Conservation (phyloP, 1,140 invertebrate genomes). For the honey bee (Apis mellifera) region Amel_HAv3.1 CM009935.2:5926501-5927000, state of each 20-base stretch:
- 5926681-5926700: constrained; percentile 38
- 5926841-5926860: constrained; percentile 94
- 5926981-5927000: constrained; percentile 23
- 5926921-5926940: constrained; percentile 82
- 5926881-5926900: constrained; percentile 88
- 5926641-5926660: constrained; percentile 48
- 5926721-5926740: not conserved
- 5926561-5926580: not conserved
- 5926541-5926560: not conserved
- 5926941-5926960: constrained; percentile 70
- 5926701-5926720: constrained; percentile 6
- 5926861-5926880: constrained; percentile 92
- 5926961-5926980: constrained; percentile 60
- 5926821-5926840: constrained; percentile 94
- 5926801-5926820: constrained; percentile 83
- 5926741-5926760: not conserved
- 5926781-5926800: constrained; percentile 25
- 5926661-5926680: constrained; percentile 31
- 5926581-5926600: constrained; percentile 1
- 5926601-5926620: constrained; percentile 33
- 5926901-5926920: constrained; percentile 78
- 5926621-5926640: constrained; percentile 26
- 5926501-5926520: not conserved
- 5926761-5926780: not conserved
- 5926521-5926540: not conserved